Evolutionary conservation across 2,113 vertebrate species (phyloP), one percentile per base, ranked within the genome.

Genomic region (Chelonoidis abingdonii): DNA sequence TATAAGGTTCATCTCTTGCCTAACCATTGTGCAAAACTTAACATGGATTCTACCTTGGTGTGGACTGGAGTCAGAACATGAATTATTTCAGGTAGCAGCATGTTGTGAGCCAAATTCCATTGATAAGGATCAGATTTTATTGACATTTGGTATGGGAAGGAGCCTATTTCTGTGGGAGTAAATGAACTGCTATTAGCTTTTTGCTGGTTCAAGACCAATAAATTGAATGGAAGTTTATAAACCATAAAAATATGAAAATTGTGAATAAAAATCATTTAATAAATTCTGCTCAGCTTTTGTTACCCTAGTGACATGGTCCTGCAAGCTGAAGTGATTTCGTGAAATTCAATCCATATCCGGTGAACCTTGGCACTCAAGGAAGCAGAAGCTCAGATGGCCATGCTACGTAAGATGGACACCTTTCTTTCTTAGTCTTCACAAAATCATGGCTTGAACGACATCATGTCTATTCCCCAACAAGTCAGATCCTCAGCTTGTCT

Each of bases 401-500:
- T 90, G 24, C 57, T 59, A 57, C 0, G 0, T 8, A 27, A 83
- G 87, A 83, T 38, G 94, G 87, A 86, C 80, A 86, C 79, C 41
- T 19, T 38, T 59, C 0, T 0, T 56, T 80, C 62, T 57, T 56
- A 19, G 56, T 69, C 88, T 25, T n/a, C 65, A 90, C 83, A 54
- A 94, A 76, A 49, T 80, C 87, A 86, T 49, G 89, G 85, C 90
- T 83, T 87, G 57, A 92, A 95, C 89, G 87, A 79, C 86, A 2
- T 78, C 56, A 41, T 65, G 57, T 92, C 83, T 38, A 75, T 92
- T 95, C 96, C 92, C 89, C 88, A 84, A 95, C 78, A 79, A 57
- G 83, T 94, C 90, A 95, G 96, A 85, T 84, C 79, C 78, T 96
- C 93, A 97, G 95, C 90, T 95, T 90, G 95, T 95, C 27, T 88